phyloP scores from a whole-genome alignment of 2,113 vertebrate genomes.

The Prinia subflava region DNA sequence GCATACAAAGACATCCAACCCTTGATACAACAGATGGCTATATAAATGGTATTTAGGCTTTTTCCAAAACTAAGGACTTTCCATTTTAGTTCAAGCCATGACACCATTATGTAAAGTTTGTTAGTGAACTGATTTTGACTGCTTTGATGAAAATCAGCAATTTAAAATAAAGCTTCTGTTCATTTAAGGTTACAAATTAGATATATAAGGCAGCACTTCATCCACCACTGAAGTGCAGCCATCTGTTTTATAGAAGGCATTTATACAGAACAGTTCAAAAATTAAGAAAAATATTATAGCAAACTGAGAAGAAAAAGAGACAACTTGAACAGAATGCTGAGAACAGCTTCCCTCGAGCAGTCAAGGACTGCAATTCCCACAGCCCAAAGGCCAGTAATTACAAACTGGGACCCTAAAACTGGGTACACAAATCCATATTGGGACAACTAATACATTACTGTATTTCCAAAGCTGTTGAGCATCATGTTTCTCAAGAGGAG shows the following conservation, averaged over 20 bases:
- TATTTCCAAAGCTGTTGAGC: neutral
- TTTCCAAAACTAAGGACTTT: neutral
- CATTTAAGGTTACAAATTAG: slow-evolving; percentile 30
- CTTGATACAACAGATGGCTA: neutral
- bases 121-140: neutral
- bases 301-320: slow-evolving; percentile 17
- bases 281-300: neutral
- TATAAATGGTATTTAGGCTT: neutral
- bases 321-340: neutral
- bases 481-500: neutral
- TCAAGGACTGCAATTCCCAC: neutral
- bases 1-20: neutral
- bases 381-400: neutral
- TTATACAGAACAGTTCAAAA: neutral
- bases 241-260: slow-evolving; percentile 36
- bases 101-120: neutral
- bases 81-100: neutral
- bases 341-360: neutral
- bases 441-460: neutral
- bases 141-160: neutral
- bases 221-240: slow-evolving; percentile 21
- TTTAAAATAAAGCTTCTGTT: slow-evolving; percentile 10
- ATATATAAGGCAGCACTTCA: slow-evolving; percentile 16
- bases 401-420: neutral
- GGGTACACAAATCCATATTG: neutral